Base-by-base conservation (phyloP, 2,113 vertebrate species). In the Neogobius melanostomus region DNA sequence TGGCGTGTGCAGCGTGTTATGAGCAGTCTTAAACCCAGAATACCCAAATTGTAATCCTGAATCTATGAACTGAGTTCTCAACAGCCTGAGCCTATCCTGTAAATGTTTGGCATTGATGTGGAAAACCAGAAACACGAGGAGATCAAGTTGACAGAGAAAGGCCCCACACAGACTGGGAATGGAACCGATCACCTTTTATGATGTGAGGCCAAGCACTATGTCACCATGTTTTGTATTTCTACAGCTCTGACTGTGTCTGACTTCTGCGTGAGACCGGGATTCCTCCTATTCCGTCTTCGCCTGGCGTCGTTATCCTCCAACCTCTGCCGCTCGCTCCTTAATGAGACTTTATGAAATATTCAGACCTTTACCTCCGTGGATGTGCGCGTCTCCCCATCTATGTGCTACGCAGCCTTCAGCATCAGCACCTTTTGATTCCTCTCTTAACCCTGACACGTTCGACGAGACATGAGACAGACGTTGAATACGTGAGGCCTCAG, bases 281-380 rank as follows among this genome's bases (percentile, higher is more conserved):
- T 75, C 75, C 85, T 83, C 36, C 28, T 85, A 73, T 65, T 76
- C 63, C 8, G 59, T 74, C 74, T 80, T 77, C 11, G 0, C 65
- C 68, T 59, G 21, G 72, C 84, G 83, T 81, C 82, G 78, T 81
- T 86, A 84, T 74, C 75, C 72, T 56, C 66, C 72, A 85, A 64
- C 73, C 82, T 82, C 78, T 81, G 83, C 69, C 56, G 81, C 77
- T 80, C 75, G 73, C 64, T 62, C 50, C 61, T 65, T 87, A 89
- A 89, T 88, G 83, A 90, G 88, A 76, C 81, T 77, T 81, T 83
- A 85, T 91, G 79, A 91, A 89, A 91, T 87, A 89, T 90, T 85
- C 77, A 87, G 68, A 71, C 77, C 71, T 75, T 85, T 77, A 89
- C 88, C 77, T 51, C 65, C 69, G 28, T 76, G 53, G 63, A 54